phyloP scores from a whole-genome alignment of 2,888 invertebrate genomes.

The Erynnis tages region DNA sequence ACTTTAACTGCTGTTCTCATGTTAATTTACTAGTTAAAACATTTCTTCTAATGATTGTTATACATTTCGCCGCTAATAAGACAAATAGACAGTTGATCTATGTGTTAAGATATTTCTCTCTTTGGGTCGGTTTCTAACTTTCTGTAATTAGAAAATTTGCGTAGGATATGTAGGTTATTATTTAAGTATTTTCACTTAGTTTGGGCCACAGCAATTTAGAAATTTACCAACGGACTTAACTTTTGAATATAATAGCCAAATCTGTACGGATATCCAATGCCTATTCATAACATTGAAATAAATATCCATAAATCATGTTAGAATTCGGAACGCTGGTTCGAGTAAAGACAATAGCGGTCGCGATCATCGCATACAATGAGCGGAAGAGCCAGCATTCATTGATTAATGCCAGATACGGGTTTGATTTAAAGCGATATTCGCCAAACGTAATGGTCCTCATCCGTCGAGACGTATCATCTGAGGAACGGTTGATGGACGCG shows the following conservation, averaged over 20 bases:
- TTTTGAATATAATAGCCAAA: neutral
- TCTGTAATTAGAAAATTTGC: no score
- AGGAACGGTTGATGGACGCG: slow-evolving; percentile 45
- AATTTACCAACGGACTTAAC: no score
- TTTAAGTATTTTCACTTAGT: no score
- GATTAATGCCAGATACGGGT: slow-evolving; percentile 58
- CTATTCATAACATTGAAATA: slow-evolving; percentile 22
- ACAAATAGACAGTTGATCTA: neutral
- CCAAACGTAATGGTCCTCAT: slow-evolving; percentile 52
- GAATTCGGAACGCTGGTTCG: slow-evolving; percentile 40
- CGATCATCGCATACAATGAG: slow-evolving; percentile 57
- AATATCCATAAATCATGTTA: slow-evolving; percentile 25
- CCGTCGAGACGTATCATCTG: slow-evolving; percentile 47
- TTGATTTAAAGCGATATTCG: slow-evolving; percentile 50
- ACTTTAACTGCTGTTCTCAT: slow-evolving; percentile 11
- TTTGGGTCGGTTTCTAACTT: no score
- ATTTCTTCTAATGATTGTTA: slow-evolving; percentile 18
- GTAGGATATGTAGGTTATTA: no score
- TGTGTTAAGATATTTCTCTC: no score
- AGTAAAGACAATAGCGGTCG: slow-evolving; percentile 49
- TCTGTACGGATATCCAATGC: neutral
- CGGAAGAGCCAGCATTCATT: slow-evolving; percentile 64
- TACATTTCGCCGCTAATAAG: slow-evolving; percentile 2
- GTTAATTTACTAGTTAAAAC: slow-evolving; percentile 11
- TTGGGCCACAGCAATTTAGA: no score